These are phyloP conservation scores for Drosophila nr. perissopoda DNA, from an alignment of 2,888 invertebrate species.

Conservation along the genomic window DNA sequence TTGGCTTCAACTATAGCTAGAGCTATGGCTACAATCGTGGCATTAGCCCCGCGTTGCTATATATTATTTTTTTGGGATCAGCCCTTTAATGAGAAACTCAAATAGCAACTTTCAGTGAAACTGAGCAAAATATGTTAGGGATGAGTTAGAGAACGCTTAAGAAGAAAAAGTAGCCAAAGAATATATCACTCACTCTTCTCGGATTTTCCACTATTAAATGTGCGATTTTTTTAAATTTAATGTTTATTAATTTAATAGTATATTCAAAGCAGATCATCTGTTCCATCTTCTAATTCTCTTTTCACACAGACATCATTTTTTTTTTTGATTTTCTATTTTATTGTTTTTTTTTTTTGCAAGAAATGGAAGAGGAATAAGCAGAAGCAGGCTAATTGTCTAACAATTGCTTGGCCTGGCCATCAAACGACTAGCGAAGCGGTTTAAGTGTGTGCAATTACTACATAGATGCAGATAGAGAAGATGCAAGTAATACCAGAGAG, in stretches of 20 bases:
- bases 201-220: not conserved
- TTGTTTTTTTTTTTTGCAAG: not conserved
- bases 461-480: constrained; percentile 66
- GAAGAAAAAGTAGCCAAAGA: not conserved
- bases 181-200: not conserved
- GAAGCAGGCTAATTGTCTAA: constrained; percentile 67
- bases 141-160: not conserved
- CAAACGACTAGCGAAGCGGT: constrained; percentile 72
- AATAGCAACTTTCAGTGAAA: constrained; percentile 55
- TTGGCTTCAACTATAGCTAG: constrained; percentile 5
- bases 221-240: too few species aligned
- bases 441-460: constrained; percentile 77
- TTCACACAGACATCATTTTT: not conserved
- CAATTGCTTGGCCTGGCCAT: constrained; percentile 72
- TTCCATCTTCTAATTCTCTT: constrained; percentile 2
- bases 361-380: constrained; percentile 10
- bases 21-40: constrained; percentile 3
- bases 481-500: not conserved
- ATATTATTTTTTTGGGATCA: constrained; percentile 16
- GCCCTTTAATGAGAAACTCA: constrained; percentile 70
- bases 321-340: not conserved
- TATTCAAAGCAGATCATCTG: not conserved
- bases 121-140: not conserved
- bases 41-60: constrained; percentile 11
- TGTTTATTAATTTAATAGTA: not conserved